phyloP scores from a whole-genome alignment of 2,888 invertebrate species.

The Digitonthophagus gazella region DNA sequence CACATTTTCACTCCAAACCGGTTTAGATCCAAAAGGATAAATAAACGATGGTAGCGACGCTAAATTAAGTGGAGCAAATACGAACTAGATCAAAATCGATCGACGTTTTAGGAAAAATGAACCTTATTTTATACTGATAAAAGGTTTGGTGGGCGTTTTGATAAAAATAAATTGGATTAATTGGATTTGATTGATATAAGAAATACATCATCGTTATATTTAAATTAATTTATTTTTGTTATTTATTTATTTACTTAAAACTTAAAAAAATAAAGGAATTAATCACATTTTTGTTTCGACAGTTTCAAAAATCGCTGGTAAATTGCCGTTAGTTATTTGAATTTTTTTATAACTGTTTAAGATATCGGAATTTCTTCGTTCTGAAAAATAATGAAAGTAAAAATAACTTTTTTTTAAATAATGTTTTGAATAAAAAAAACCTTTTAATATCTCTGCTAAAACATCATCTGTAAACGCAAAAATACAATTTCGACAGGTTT shows the following conservation, averaged over 20 bases:
- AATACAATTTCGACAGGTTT: slow-evolving; percentile 25
- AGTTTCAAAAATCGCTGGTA: slow-evolving; percentile 6
- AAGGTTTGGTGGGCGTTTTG: not conserved
- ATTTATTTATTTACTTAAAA: not conserved
- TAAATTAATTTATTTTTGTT: slow-evolving; percentile 1
- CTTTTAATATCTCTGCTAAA: slow-evolving; percentile 24
- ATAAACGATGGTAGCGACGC: not conserved
- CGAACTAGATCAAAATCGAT: not conserved
- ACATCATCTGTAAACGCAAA: slow-evolving; percentile 26
- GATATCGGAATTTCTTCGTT: slow-evolving; percentile 25
- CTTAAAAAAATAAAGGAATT: not conserved
- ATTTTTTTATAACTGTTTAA: slow-evolving; percentile 24
- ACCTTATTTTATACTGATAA: not conserved
- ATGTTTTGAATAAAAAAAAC: slow-evolving; percentile 17
- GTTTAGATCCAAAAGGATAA: no score
- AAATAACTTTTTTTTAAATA: not conserved
- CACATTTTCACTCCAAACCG: not conserved
- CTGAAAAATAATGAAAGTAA: slow-evolving; percentile 3
- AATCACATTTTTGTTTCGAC: slow-evolving; percentile 3
- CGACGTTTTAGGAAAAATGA: not conserved
- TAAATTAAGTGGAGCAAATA: not conserved
- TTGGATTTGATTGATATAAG: no score
- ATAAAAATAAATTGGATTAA: not conserved
- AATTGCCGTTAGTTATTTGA: slow-evolving; percentile 2
- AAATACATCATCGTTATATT: no score